These are phyloP conservation scores for Coreoperca whiteheadi DNA, from an alignment of 2,113 vertebrate genomes.

Conservation along the genomic window DNA sequence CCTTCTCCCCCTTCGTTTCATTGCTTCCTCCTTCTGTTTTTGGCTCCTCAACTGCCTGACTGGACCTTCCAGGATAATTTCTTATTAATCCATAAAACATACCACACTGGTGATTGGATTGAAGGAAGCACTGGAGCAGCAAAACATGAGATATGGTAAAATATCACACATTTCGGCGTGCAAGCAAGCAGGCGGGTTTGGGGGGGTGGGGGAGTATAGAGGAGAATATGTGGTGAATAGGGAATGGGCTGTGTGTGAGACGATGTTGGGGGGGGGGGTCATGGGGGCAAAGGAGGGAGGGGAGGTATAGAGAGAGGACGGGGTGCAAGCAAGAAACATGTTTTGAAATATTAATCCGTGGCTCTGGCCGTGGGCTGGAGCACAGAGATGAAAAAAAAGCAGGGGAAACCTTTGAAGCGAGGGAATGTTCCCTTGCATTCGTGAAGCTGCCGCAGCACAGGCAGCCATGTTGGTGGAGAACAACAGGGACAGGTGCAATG, in stretches of 20 bases:
- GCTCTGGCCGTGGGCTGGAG: constrained; percentile 85
- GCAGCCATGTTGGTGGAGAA: constrained; percentile 79
- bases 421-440: constrained; percentile 73
- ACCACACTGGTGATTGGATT: constrained; percentile 81
- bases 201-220: constrained; percentile 24
- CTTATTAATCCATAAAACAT: constrained; percentile 93
- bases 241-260: constrained; percentile 75
- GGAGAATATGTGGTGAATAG: constrained; percentile 79
- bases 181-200: constrained; percentile 42
- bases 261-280: constrained; percentile 42
- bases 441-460: constrained; percentile 66
- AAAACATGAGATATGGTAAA: constrained; percentile 85
- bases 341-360: constrained; percentile 85
- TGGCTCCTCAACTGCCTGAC: constrained; percentile 74
- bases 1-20: constrained; percentile 57
- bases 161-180: constrained; percentile 79
- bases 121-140: constrained; percentile 85
- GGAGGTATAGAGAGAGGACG: constrained; percentile 28
- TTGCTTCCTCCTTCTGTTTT: constrained; percentile 76
- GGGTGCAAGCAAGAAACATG: constrained; percentile 73
- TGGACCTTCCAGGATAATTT: constrained; percentile 85
- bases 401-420: constrained; percentile 80
- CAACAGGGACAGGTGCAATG: constrained; percentile 71
- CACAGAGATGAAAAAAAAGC: constrained; percentile 74
- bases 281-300: constrained; percentile 26